Evolutionary conservation across 2,113 vertebrate genomes (phyloP), one percentile per base, ranked within the genome.

Genomic region (Motacilla tschutschensis): DNA sequence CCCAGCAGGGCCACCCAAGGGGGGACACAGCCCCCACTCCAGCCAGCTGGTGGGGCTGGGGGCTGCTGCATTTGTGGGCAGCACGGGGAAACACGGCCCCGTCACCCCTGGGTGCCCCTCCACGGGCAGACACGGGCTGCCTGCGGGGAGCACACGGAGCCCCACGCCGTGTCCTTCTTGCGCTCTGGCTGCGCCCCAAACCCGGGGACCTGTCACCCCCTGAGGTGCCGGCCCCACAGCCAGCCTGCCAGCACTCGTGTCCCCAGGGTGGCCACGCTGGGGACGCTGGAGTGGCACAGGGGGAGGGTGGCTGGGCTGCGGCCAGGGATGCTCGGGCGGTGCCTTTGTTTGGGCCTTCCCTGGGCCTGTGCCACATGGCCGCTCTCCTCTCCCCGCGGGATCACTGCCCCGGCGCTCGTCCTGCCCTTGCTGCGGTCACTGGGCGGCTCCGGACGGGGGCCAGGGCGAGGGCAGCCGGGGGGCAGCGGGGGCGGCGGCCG

Each of bases 351-450:
- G 55, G 24, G 51, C 69, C 57, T 48, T 21, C 19, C 38, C 71
- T 46, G 84, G 77, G 84, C 12, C 8, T 0, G 33, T 77, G 91
- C 91, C 91, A 90, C 89, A 88, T 28, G 89, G 89, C 86, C 1
- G 26, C 60, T 70, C 51, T 5, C 21, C 28, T 15, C 2, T 15
- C 26, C 25, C 38, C 4, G 20, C 1, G 2, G 70, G 72, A 62
- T 51, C 6, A 67, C 2, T 3, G 69, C 12, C 0, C 46, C 81
- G 5, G 38, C 1, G 10, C 83, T 79, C 17, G 60, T 53, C 85
- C 62, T 35, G 59, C 55, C 7, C 12, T 66, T 28, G 41, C 83
- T 2, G 77, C 1, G 86, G 80, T 76, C 77, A 65, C 67, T 2
- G 93, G 78, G 85, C 2, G 51, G 78, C 81, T 86, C 81, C 20